Base-by-base conservation (phyloP, 2,797 vertebrate species). In the Podargus strigoides region DNA sequence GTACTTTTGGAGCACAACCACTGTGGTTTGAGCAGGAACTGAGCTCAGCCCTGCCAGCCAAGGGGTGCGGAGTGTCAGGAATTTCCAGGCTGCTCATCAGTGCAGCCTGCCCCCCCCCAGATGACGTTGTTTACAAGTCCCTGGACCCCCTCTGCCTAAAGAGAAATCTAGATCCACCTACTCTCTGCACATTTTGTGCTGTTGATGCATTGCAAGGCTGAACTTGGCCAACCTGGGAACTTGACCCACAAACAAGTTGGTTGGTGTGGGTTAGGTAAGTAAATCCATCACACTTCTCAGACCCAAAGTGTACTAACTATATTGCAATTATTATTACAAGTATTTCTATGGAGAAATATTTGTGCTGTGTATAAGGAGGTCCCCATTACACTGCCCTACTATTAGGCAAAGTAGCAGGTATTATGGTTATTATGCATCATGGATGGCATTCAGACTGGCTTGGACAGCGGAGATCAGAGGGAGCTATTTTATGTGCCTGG, bases 11-110 rank as follows among this genome's bases (percentile, higher is more conserved):
- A 95, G 55, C 37, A 24, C 27, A 39, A 24, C 52, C 1, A 0
- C 83, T 69, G 87, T 4, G 56, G 62, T 76, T 95, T 88, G 23
- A 73, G 67, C 77, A 88, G 85, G 87, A 94, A 66, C 79, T 88
- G 77, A 96, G 69, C 79, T 90, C 90, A 94, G 46, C 39, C n/a
- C 39, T 88, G 69, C 83, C 92, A 95, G 60, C 80, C 64, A 58
- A 85, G 59, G 66, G 67, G 18, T 0, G 3, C 7, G 24, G n/a
- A 49, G 88, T 68, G 64, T 93, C 67, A 89, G 70, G 72, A 95
- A 87, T 92, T 96, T 91, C 94, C 88, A 92, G 56, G 26, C 20
- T 7, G 0, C 50, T 83, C 70, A 17, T 44, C 23, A 0, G 42
- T 56, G 36, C 81, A 73, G 64, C 18, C 69, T 17, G 0, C 62